Base-by-base conservation (phyloP, 2,888 invertebrate species). In the Eretmocerus hayati region DNA sequence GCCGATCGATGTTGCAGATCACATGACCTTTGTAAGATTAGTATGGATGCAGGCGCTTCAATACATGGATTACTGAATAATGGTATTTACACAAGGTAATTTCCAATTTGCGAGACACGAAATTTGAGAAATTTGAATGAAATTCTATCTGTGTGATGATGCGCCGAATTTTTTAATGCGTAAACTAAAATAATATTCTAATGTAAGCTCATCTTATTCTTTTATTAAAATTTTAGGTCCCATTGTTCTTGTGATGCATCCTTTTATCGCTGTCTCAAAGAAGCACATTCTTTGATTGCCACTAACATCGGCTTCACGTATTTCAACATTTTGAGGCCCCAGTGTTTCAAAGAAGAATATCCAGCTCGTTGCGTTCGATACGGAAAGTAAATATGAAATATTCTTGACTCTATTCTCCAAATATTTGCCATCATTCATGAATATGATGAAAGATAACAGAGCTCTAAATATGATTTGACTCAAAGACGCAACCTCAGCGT, bases 321-420 rank as follows among this genome's bases (percentile, higher is more conserved):
- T 72, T 88, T 88, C 73, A 84, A 84, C 61, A 74, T 87, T 54
- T 72, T 87, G 33, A 78, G 81, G 1, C 84, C 84, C 0, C 81
- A 84, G 64, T 88, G 87, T 68, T 86, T 85, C 44, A 71, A 73
- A 72, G 73, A 55, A 55, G 52, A 59, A 16, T 59, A 62, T 55
- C 61, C 63, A 4, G 33, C 45, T 4, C 46, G 42, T 6, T 65
- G 67, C 44, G 42, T 46, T 5, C 44, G 49, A 48, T 55, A 57
- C 22, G 52, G 48, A 45, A 40, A 44, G 64, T 66, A 58, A 59
- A n/a, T 22, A 13, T 5, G 19, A 18, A 5, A 36, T n/a, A 5
- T n/a, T n/a, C n/a, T n/a, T n/a, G n/a, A n/a, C n/a, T n/a, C n/a
- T n/a, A n/a, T n/a, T n/a, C n/a, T n/a, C n/a, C n/a, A n/a, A n/a